These are phyloP conservation scores for Petrocephalus schoutedeni DNA, from an alignment of 2,797 vertebrate genomes.

Conservation along the genomic window DNA sequence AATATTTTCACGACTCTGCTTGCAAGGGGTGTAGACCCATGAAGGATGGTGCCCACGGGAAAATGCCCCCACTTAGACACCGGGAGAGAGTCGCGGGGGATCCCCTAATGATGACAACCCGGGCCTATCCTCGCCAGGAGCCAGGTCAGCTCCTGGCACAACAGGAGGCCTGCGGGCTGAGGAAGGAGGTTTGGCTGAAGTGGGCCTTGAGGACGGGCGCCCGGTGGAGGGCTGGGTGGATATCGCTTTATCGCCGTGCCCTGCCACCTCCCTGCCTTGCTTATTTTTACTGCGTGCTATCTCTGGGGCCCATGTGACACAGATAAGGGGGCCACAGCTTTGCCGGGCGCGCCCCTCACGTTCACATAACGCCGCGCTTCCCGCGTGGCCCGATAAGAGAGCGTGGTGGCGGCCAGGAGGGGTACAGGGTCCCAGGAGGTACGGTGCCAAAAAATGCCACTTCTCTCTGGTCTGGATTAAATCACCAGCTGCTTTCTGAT, in stretches of 20 bases:
- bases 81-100: neutral
- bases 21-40: neutral
- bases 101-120: neutral
- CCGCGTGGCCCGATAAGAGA: conserved; percentile 41
- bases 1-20: neutral
- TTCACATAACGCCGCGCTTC: conserved; percentile 27
- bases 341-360: neutral
- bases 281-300: conserved; percentile 18
- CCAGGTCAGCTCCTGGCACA: neutral
- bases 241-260: conserved; percentile 44
- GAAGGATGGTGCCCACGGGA: neutral
- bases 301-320: neutral
- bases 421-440: neutral
- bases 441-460: neutral
- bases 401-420: neutral
- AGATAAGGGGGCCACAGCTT: conserved; percentile 18
- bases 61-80: neutral
- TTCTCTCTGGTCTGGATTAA: neutral
- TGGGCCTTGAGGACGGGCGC: neutral
- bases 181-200: neutral
- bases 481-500: neutral
- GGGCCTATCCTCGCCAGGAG: neutral
- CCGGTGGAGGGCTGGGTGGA: neutral
- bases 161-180: neutral
- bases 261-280: conserved; percentile 18